Conservation (phyloP, 1,140 invertebrate species). For the Drosophila takahashii region DNA sequence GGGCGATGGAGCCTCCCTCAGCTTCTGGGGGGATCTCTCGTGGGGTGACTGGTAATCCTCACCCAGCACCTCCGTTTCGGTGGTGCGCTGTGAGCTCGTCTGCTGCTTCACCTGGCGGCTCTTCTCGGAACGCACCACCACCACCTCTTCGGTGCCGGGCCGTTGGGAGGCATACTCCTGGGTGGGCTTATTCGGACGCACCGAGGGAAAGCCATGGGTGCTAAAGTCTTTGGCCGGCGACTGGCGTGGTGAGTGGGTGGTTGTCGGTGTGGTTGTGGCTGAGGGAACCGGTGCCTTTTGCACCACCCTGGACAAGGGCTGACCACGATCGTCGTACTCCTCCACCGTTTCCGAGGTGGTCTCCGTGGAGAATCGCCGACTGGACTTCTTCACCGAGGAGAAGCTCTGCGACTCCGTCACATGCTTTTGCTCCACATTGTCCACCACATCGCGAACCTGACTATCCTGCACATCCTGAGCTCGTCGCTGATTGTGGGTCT, state of each 20-base stretch:
- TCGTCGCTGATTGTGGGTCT: conserved; percentile 41
- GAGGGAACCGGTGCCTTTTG: conserved; percentile 10
- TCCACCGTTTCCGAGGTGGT: conserved; percentile 79
- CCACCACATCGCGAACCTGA: conserved; percentile 57
- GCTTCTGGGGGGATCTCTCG: conserved; percentile 21
- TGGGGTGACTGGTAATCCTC: conserved; percentile 30
- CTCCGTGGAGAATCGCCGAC: conserved; percentile 74
- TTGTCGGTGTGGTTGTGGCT: conserved; percentile 23
- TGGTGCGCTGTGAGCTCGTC: conserved; percentile 56
- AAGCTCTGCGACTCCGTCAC: conserved; percentile 68
- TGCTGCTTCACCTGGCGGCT: conserved; percentile 70
- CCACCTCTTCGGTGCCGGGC: conserved; percentile 57
- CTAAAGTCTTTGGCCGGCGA: conserved; percentile 58
- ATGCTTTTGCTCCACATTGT: conserved; percentile 65
- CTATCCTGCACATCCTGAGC: conserved; percentile 44
- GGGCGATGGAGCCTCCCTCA: conserved; percentile 49
- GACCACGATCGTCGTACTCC: conserved; percentile 59
- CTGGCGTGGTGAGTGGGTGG: conserved; percentile 28
- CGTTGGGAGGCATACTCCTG: conserved; percentile 71
- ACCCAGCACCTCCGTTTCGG: conserved; percentile 51
- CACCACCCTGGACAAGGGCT: conserved; percentile 26
- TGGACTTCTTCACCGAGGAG: conserved; percentile 76
- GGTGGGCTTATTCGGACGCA: conserved; percentile 73
- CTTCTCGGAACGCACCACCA: conserved; percentile 60
- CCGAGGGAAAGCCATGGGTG: conserved; percentile 82